Conservation (phyloP, 2,888 invertebrate species). For the Trissolcus brochymenae region DNA sequence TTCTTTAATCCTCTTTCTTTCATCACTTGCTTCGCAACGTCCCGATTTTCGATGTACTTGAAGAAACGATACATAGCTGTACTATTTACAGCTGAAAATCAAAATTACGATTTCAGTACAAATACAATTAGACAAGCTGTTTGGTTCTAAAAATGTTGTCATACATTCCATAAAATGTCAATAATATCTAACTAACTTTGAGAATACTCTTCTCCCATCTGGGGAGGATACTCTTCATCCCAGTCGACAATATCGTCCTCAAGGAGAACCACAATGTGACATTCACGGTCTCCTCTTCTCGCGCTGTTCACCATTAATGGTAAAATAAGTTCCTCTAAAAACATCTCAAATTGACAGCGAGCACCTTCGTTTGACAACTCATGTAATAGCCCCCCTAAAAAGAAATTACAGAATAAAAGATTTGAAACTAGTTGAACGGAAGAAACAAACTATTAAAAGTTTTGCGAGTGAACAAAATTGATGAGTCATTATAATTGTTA, state of each 20-base stretch:
- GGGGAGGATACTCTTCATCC: conserved; percentile 99
- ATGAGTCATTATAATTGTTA: neutral
- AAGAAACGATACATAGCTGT: conserved; percentile 98
- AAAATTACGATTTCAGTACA: neutral
- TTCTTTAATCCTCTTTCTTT: conserved; percentile 99
- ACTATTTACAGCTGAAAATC: conserved; percentile 88
- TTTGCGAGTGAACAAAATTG: neutral
- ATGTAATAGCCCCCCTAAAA: conserved; percentile 91
- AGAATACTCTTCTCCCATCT: conserved; percentile 99
- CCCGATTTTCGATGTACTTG: conserved; percentile 99
- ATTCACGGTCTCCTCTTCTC: conserved; percentile 96
- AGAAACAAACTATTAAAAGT: neutral
- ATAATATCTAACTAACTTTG: conserved; percentile 84
- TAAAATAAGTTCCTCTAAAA: conserved; percentile 95
- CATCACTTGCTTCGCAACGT: conserved; percentile 99
- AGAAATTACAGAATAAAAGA: conserved; percentile 9
- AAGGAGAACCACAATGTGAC: conserved; percentile 95
- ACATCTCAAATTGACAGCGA: conserved; percentile 95
- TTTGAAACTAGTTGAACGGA: neutral
- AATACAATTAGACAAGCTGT: no score
- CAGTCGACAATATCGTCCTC: conserved; percentile 98
- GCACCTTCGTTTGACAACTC: conserved; percentile 99
- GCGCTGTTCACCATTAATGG: conserved; percentile 97
- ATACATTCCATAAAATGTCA: no score
- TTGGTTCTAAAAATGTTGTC: no score